Base-by-base conservation (phyloP, 2,888 invertebrate genomes). In the Carterocephalus palaemon region DNA sequence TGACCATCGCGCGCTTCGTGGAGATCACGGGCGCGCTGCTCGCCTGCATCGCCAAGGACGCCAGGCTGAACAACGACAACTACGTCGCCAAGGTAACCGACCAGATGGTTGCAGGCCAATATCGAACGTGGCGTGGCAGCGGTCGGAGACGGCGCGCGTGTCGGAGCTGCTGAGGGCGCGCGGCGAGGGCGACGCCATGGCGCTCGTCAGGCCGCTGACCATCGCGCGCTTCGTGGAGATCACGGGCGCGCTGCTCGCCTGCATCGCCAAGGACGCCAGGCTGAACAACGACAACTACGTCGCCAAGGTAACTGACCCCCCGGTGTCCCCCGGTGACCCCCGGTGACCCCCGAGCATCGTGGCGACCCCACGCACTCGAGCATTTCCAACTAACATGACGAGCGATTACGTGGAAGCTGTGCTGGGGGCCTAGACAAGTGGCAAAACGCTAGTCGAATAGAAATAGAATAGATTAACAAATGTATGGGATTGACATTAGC, bases 1-100 rank as follows among this genome's bases (percentile, higher is more conserved):
- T 87, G 49, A 85, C 84, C 53, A 87, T 86, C 59, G 70, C 82
- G 2, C 75, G 81, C 51, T 88, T 88, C 59, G 76, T 88, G 2
- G 77, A 84, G 34, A 68, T 85, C 49, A 53, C 60, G 1, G 70
- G 68, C 0, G 63, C 59, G 0, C 60, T 88, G 46, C 66, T 88
- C 7, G n/a, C n/a, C n/a, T n/a, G n/a, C n/a, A n/a, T n/a, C n/a
- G n/a, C n/a, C n/a, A n/a, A n/a, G n/a, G n/a, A n/a, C n/a, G n/a
- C n/a, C n/a, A n/a, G n/a, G n/a, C n/a, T n/a, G n/a, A n/a, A n/a
- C n/a, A n/a, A n/a, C n/a, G n/a, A n/a, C n/a, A n/a, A n/a, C n/a
- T n/a, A n/a, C n/a, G n/a, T n/a, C n/a, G n/a, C n/a, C n/a, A n/a
- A n/a, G n/a, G n/a, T n/a, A n/a, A n/a, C n/a, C n/a, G n/a, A n/a